Conservation (phyloP, 2,888 invertebrate species). For the Ochropleura plecta region DNA sequence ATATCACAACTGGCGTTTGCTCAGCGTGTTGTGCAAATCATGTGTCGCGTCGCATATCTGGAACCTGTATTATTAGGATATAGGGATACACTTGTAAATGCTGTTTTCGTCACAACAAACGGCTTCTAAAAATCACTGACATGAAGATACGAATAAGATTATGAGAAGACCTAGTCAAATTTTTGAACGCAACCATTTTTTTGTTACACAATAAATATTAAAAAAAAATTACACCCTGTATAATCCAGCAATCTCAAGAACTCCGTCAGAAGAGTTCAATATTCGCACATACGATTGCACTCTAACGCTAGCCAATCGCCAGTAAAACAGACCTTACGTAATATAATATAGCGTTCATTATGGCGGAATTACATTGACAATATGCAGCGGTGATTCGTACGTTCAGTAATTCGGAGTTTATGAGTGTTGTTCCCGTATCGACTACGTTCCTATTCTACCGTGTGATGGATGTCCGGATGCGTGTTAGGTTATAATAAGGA, state of each 20-base stretch:
- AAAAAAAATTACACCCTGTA: not conserved
- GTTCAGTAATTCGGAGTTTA: slow-evolving; percentile 86
- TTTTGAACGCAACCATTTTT: not conserved
- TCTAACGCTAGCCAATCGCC: not conserved
- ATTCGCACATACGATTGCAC: not conserved
- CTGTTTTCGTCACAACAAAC: not conserved
- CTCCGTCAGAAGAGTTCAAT: not conserved
- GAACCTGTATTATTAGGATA: not conserved
- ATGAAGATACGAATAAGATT: no score
- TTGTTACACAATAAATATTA: no score
- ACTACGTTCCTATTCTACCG: slow-evolving; percentile 69
- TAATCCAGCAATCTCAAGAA: not conserved
- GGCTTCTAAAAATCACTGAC: not conserved
- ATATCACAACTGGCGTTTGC: slow-evolving; percentile 31
- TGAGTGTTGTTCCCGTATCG: slow-evolving; percentile 77
- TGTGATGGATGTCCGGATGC: slow-evolving; percentile 74
- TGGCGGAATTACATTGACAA: slow-evolving; percentile 81
- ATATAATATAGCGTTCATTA: slow-evolving; percentile 67
- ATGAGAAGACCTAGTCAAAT: no score
- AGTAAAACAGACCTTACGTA: slow-evolving; percentile 8
- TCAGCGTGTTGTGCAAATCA: not conserved
- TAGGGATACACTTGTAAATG: not conserved
- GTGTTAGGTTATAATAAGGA: slow-evolving; percentile 33
- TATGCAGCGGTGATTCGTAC: slow-evolving; percentile 83
- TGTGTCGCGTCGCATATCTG: not conserved